Conservation (phyloP, 2,888 invertebrate species). For the Drosophila robusta region DNA sequence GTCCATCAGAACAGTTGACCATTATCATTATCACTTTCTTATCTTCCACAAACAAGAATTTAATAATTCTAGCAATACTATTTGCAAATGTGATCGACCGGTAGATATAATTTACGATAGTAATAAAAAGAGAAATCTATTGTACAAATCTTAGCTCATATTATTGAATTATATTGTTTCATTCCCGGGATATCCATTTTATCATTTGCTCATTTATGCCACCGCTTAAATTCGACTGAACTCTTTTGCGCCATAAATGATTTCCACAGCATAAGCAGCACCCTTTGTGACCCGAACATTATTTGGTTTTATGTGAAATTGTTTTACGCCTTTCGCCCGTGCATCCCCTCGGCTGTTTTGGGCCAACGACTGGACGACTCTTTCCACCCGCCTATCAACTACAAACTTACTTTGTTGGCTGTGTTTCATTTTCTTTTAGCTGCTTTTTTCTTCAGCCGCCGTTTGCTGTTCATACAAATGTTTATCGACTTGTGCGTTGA, state of each 20-base stretch:
- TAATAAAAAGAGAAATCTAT: not conserved
- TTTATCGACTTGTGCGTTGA: conserved; percentile 78
- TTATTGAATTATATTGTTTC: not conserved
- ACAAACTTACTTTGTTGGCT: conserved; percentile 50
- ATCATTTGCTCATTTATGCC: conserved; percentile 28
- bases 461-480: conserved; percentile 68
- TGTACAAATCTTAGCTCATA: not conserved
- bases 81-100: no score
- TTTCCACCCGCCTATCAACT: conserved; percentile 23
- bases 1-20: no score
- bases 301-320: conserved; percentile 70
- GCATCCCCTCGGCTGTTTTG: conserved; percentile 23
- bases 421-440: conserved; percentile 45
- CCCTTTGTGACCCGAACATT: conserved; percentile 58
- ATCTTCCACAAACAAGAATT: no score
- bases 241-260: conserved; percentile 40
- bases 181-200: conserved; percentile 1
- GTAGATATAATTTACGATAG: not conserved
- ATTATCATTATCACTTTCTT: no score
- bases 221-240: conserved; percentile 27
- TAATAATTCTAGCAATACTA: no score
- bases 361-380: conserved; percentile 20
- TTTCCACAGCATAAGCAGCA: conserved; percentile 36
- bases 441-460: conserved; percentile 2
- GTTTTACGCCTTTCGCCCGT: conserved; percentile 50